phyloP scores from a whole-genome alignment of 2,888 invertebrate genomes.

The Troides oblongomaculatus region DNA sequence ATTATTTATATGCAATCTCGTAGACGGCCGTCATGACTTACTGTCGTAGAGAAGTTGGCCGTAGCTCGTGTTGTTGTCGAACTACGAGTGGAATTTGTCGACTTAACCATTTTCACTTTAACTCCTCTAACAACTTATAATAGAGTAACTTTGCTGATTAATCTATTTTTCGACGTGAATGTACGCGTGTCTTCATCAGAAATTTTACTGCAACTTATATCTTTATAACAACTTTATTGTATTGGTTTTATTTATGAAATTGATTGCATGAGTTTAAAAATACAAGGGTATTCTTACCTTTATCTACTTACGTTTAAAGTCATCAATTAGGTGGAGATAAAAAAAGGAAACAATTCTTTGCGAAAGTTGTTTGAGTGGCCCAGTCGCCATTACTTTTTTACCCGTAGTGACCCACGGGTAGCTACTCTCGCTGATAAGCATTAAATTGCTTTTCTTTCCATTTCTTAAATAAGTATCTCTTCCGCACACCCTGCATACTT shows the following conservation, averaged over 20 bases:
- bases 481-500: slow-evolving; percentile 37
- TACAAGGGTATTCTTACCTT: slow-evolving; percentile 13
- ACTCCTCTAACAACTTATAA: slow-evolving; percentile 68
- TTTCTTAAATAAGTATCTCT: slow-evolving; percentile 68
- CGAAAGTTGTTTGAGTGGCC: slow-evolving; percentile 45
- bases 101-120: slow-evolving; percentile 63
- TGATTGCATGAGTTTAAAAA: neutral
- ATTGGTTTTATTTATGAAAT: neutral
- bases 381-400: slow-evolving; percentile 55
- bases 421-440: slow-evolving; percentile 69
- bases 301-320: slow-evolving; percentile 23
- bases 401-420: slow-evolving; percentile 60
- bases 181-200: neutral
- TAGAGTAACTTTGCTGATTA: slow-evolving; percentile 69
- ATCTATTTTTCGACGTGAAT: slow-evolving; percentile 52
- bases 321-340: slow-evolving; percentile 27
- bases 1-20: slow-evolving; percentile 39
- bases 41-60: slow-evolving; percentile 52
- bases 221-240: neutral
- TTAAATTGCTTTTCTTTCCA: slow-evolving; percentile 77
- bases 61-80: slow-evolving; percentile 53
- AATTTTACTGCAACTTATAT: no score
- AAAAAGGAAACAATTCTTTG: slow-evolving; percentile 32
- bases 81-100: slow-evolving; percentile 67
- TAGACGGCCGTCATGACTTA: slow-evolving; percentile 47